These are phyloP conservation scores for Amphimedon queenslandica DNA, from an alignment of 37 sponge, comb jelly and placozoan genomes.

Conservation along the genomic window DNA sequence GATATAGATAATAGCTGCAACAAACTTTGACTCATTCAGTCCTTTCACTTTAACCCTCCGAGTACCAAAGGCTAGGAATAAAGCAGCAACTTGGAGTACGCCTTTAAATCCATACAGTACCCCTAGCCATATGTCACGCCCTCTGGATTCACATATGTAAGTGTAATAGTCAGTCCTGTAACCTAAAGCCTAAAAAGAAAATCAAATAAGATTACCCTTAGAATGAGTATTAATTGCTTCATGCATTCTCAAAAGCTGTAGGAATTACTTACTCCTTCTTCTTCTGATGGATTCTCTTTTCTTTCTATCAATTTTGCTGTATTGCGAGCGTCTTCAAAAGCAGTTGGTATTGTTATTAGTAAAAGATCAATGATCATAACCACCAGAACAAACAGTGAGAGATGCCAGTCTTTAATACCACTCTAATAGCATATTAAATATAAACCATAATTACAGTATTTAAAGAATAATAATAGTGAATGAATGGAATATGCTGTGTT, in stretches of 20 bases:
- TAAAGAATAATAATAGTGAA: too few species aligned
- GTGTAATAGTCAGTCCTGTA: conserved; percentile 2
- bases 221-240: not conserved
- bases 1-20: conserved; percentile 46
- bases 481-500: too few species aligned
- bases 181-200: not conserved
- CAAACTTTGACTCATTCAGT: conserved; percentile 39
- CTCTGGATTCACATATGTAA: conserved; percentile 13
- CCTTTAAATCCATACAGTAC: conserved; percentile 51
- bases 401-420: conserved; percentile 36
- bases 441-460: not conserved
- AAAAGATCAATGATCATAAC: conserved; percentile 34
- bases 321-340: not conserved
- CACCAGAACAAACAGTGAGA: conserved; percentile 15
- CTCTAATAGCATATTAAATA: not conserved
- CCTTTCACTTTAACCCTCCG: conserved; percentile 61
- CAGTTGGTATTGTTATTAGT: conserved; percentile 8
- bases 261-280: not conserved
- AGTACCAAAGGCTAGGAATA: conserved; percentile 43
- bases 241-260: not conserved
- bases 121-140: conserved; percentile 23
- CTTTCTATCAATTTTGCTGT: not conserved
- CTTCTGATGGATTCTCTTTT: not conserved
- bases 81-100: conserved; percentile 31
- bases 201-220: not conserved